Percentiles rank a stretch among this genome's conserved stretches.
Evolutionary conservation across 2,113 vertebrate genomes (phyloP).

Genomic region (Ornithorhynchus anatinus): DNA sequence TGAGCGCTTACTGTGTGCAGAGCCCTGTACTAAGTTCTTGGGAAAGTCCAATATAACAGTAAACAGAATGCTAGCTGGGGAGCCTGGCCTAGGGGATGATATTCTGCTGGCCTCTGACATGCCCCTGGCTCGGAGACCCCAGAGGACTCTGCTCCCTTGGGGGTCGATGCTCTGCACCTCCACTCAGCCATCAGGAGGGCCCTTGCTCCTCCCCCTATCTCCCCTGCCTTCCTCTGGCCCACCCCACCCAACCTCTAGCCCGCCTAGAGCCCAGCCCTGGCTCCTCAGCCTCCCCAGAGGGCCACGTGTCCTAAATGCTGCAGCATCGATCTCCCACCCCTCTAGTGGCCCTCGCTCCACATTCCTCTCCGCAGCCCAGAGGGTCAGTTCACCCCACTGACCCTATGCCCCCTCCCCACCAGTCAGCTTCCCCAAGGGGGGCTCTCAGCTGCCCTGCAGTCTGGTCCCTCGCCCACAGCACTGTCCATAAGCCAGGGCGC

Average conservation of each 20-base stretch:
- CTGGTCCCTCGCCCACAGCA: background rate
- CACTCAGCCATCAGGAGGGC: background rate
- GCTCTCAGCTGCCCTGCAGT: background rate
- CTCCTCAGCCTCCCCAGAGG: background rate
- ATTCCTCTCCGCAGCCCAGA: background rate
- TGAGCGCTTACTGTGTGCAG: no score
- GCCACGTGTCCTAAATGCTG: background rate
- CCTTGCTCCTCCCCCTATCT: background rate
- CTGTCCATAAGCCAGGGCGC: background rate
- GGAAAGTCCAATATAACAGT: no score
- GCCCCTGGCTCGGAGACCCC: background rate
- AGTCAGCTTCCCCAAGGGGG: background rate
- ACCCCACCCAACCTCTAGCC: no score
- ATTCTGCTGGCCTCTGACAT: background rate
- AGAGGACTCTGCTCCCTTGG: no score
- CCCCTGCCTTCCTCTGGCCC: background rate
- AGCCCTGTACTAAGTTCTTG: no score
- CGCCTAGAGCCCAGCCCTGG: background rate
- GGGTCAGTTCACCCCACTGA: background rate
- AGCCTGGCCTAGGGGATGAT: background rate
- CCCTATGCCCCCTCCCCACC: background rate
- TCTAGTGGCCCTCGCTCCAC: background rate
- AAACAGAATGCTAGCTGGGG: background rate
- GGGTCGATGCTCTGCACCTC: no score
- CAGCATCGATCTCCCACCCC: background rate